phyloP scores from a whole-genome alignment of 2,888 invertebrate genomes.

The Agrilus mali region DNA sequence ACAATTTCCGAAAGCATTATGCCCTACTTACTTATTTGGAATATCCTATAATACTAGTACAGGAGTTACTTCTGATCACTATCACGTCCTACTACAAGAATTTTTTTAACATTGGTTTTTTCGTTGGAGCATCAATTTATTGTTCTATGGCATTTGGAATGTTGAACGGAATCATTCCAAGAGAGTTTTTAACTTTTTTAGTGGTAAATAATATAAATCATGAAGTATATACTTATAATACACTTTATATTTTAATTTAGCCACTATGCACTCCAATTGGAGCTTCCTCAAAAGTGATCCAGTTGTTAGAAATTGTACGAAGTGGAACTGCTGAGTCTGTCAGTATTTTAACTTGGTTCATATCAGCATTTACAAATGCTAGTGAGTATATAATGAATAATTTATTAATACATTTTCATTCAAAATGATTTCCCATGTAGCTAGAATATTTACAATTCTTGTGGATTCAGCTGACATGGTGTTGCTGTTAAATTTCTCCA shows the following conservation, averaged over 20 bases:
- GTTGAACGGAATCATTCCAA: conserved; percentile 34
- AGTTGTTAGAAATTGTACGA: conserved; percentile 58
- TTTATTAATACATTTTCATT: background rate
- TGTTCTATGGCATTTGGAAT: conserved; percentile 34
- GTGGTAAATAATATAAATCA: conserved; percentile 42
- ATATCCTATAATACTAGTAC: conserved; percentile 66
- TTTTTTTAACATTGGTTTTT: conserved; percentile 34
- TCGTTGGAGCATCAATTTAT: conserved; percentile 34
- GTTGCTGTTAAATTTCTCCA: conserved; percentile 57
- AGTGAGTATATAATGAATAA: conserved; percentile 44
- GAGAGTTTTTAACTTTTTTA: conserved; percentile 42
- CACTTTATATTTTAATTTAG: conserved; percentile 35
- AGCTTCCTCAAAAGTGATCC: conserved; percentile 70
- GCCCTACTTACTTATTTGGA: conserved; percentile 68
- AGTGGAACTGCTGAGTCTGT: conserved; percentile 63
- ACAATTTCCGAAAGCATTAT: conserved; percentile 65
- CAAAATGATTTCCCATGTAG: conserved; percentile 35
- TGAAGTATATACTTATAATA: background rate
- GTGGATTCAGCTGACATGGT: conserved; percentile 65
- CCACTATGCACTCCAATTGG: conserved; percentile 68
- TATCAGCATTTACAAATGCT: conserved; percentile 68
- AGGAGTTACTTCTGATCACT: conserved; percentile 61
- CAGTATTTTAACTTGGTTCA: conserved; percentile 67
- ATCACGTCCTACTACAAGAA: conserved; percentile 57
- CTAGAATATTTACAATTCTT: conserved; percentile 66